A percentile compares a stretch with the other conserved stretches of the same genome.
phyloP scores from a whole-genome alignment of 2,797 vertebrate species.

The Labeo calbasu region DNA sequence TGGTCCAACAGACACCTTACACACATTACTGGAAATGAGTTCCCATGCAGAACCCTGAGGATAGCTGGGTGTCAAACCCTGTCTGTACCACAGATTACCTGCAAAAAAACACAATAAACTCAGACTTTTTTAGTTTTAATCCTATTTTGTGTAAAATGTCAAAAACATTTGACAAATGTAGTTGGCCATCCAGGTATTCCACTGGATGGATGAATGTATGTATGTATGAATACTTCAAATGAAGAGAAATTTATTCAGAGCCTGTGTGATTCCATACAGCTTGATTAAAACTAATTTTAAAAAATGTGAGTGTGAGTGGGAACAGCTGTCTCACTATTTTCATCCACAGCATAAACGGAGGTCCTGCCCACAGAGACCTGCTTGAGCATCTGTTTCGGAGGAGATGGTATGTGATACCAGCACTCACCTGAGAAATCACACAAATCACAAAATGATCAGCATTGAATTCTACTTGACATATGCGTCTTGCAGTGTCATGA shows the following conservation, averaged over 20 bases:
- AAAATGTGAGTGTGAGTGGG: background rate
- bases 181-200: too few species aligned
- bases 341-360: slow-evolving; percentile 90
- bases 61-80: slow-evolving; percentile 93
- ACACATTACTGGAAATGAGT: slow-evolving; percentile 92
- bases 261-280: background rate
- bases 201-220: too few species aligned
- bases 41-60: slow-evolving; percentile 95
- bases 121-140: background rate
- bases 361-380: slow-evolving; percentile 95
- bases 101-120: background rate
- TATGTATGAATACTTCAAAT: background rate
- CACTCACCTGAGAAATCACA: slow-evolving; percentile 81
- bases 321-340: slow-evolving; percentile 81
- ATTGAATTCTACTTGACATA: too few species aligned
- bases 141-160: too few species aligned
- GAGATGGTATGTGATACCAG: slow-evolving; percentile 96
- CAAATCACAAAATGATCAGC: background rate
- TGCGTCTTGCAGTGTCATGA: background rate
- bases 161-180: too few species aligned
- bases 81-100: slow-evolving; percentile 96
- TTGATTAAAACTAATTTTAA: background rate
- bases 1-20: slow-evolving; percentile 90
- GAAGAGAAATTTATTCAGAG: background rate
- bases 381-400: slow-evolving; percentile 86